Evolutionary conservation across 2,113 vertebrate species (phyloP).

Genomic region (Jaculus jaculus): DNA sequence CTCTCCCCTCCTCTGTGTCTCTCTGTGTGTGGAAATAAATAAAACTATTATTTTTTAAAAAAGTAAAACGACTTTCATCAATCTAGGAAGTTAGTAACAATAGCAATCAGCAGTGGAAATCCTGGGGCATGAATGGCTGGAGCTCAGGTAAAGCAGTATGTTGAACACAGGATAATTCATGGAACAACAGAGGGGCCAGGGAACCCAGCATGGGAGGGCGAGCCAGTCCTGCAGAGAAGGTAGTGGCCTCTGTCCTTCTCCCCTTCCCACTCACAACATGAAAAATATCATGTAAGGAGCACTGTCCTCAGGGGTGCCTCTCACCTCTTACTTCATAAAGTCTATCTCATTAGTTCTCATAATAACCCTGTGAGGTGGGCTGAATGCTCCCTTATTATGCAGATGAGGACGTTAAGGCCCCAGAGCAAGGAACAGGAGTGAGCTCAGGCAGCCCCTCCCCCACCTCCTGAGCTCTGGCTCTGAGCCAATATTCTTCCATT

Average conservation of each 20-base stretch:
- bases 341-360: not conserved
- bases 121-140: not conserved
- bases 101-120: not conserved
- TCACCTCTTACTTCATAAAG: not conserved
- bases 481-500: not conserved
- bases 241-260: not conserved
- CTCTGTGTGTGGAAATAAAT: no score
- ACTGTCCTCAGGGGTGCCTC: not conserved
- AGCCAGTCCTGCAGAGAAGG: not conserved
- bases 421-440: not conserved
- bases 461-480: not conserved
- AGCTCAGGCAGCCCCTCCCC: not conserved
- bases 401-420: not conserved
- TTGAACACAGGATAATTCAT: not conserved
- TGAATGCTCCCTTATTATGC: not conserved
- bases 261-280: no score
- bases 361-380: no score
- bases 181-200: not conserved
- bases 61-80: not conserved
- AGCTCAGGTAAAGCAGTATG: not conserved
- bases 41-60: no score
- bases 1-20: no score
- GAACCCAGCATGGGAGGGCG: not conserved
- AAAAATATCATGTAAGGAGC: not conserved
- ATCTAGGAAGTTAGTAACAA: not conserved